phyloP scores from a whole-genome alignment of 2,113 vertebrate genomes.

The Paraplagusia blochii region DNA sequence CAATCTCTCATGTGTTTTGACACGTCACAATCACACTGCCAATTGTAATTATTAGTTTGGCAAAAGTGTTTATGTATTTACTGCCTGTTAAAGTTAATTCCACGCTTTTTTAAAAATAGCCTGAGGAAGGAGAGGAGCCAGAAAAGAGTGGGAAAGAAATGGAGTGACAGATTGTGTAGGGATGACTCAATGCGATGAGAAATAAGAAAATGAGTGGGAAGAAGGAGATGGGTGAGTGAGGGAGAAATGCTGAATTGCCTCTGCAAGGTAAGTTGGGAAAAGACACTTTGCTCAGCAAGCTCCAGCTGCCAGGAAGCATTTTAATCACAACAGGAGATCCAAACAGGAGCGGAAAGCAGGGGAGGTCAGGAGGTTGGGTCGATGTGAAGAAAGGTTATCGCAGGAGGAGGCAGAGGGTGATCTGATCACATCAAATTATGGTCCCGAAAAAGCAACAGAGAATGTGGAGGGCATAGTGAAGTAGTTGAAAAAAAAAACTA shows the following conservation, averaged over 20 bases:
- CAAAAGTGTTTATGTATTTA: slow-evolving; percentile 43
- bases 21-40: slow-evolving; percentile 38
- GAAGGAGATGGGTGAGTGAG: slow-evolving; percentile 27
- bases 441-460: slow-evolving; percentile 34
- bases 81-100: slow-evolving; percentile 27
- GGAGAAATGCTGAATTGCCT: slow-evolving; percentile 61
- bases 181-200: slow-evolving; percentile 10
- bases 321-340: slow-evolving; percentile 69
- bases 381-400: slow-evolving; percentile 69
- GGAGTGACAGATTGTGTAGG: slow-evolving; percentile 5
- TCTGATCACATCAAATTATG: slow-evolving; percentile 48
- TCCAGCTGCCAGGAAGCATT: slow-evolving; percentile 64
- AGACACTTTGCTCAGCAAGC: slow-evolving; percentile 65
- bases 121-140: slow-evolving; percentile 9
- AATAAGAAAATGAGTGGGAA: slow-evolving; percentile 40
- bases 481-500: slow-evolving; percentile 28
- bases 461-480: slow-evolving; percentile 34
- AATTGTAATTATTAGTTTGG: slow-evolving; percentile 37
- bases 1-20: slow-evolving; percentile 15
- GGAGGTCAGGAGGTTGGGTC: slow-evolving; percentile 64
- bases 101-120: slow-evolving; percentile 34
- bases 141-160: background rate
- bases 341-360: slow-evolving; percentile 65
- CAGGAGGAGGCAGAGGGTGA: slow-evolving; percentile 54
- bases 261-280: slow-evolving; percentile 31